Base-by-base conservation (phyloP, 2,888 invertebrate genomes). In the Nymphalis urticae region DNA sequence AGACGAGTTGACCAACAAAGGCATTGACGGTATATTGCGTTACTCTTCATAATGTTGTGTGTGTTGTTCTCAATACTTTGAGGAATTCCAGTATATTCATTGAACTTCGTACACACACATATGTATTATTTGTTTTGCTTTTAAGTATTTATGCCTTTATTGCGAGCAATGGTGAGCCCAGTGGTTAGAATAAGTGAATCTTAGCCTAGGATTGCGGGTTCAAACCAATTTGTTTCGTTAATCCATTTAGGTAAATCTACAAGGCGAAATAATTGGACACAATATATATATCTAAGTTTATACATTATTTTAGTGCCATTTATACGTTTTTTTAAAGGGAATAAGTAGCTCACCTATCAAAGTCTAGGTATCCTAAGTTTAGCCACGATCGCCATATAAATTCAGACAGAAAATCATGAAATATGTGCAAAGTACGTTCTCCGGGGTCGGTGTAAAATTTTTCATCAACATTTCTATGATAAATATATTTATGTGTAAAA, bases 391-490 rank as follows among this genome's bases (percentile, higher is more conserved):
- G 24, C 56, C 17, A 48, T 24, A 67, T 67, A 67, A 67, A 67
- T 67, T 62, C 48, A n/a, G 42, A 62, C 50, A 61, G 62, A 56
- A 62, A 67, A 58, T 67, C 62, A 42, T 67, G 54, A 67, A 62
- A 62, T 67, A 67, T 67, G 56, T 56, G 32, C 56, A 10, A 58
- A 67, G 62, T 62, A 54, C 32, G 48, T 32, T 67, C 66, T 48
- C 42, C 36, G 62, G 56, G 48, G 66, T 48, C 24, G 36, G 16
- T 62, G 50, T 48, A 48, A 62, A 19, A 67, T 24, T 62, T 56
- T 66, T 56, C 50, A 19, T 50, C 36, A 58, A 58, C 7, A 19
- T 42, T 58, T 58, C 42, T 56, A 3, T 32, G 32, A 32, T 32
- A 56, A 32, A 56, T 32, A 32, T 24, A 6, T 0, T 32, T 17